These are phyloP conservation scores for Pachypeltis micranthus DNA, from an alignment of 1,140 invertebrate genomes.

Conservation along the genomic window DNA sequence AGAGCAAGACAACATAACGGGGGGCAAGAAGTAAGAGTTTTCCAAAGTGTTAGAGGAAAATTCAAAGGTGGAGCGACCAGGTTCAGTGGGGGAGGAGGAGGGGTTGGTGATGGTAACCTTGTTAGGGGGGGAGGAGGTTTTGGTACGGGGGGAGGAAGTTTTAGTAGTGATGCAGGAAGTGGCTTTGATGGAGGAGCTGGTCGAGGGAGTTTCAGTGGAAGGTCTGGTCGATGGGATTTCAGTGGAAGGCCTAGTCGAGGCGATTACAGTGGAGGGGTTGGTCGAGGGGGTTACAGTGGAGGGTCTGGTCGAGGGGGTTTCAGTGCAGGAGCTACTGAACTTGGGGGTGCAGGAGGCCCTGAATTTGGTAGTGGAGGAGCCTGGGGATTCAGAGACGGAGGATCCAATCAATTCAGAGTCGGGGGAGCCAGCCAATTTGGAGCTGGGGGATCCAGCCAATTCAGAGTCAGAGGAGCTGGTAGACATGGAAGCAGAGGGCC, in stretches of 20 bases:
- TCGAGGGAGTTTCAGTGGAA: too few relatives aligned
- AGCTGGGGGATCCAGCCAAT: too few relatives aligned
- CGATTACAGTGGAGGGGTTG: not conserved
- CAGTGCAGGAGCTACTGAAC: not conserved
- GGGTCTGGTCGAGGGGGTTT: not conserved
- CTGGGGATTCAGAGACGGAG: constrained; percentile 8
- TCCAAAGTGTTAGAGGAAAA: too few relatives aligned
- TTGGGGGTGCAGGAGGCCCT: not conserved
- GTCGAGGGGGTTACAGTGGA: not conserved
- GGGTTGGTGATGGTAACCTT: not conserved
- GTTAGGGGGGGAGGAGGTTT: not conserved
- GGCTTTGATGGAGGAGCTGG: not conserved
- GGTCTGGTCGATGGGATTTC: too few relatives aligned
- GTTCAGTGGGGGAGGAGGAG: not conserved
- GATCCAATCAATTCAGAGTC: too few relatives aligned
- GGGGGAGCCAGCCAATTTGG: too few relatives aligned
- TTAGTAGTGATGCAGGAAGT: not conserved
- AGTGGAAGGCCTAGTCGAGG: too few relatives aligned
- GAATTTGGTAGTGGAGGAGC: constrained; percentile 12
- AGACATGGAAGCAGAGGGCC: too few relatives aligned
- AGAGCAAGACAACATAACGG: too few relatives aligned
- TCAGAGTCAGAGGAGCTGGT: too few relatives aligned
- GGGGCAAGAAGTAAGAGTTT: too few relatives aligned
- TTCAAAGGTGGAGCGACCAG: too few relatives aligned
- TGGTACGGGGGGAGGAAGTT: not conserved